Percentiles rank a stretch among this genome's conserved stretches.
Conservation (phyloP, 2,888 invertebrate species). For the Dasysyrphus albostriatus region DNA sequence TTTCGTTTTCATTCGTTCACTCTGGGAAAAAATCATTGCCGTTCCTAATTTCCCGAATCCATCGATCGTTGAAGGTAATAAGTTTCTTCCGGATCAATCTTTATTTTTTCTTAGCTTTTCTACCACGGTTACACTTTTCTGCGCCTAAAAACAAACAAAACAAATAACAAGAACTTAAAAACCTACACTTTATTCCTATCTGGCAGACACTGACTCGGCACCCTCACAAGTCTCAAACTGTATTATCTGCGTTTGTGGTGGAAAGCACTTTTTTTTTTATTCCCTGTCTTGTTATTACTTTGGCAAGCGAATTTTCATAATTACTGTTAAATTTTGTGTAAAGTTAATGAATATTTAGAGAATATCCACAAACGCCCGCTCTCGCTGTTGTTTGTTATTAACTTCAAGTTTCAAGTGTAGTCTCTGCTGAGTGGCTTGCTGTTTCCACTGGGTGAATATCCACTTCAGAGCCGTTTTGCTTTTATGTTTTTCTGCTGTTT, state of each 20-base stretch:
- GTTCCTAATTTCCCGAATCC: too few relatives aligned
- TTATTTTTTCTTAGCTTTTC: too few relatives aligned
- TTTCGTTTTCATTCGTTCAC: too few relatives aligned
- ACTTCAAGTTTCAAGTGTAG: slow-evolving; percentile 55
- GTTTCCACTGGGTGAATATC: slow-evolving; percentile 15
- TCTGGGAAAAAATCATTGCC: too few relatives aligned
- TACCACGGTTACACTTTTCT: not conserved
- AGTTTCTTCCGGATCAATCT: too few relatives aligned
- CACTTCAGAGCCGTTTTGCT: slow-evolving; percentile 22
- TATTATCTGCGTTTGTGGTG: not conserved
- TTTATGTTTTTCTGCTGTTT: not conserved
- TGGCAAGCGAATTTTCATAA: slow-evolving; percentile 31
- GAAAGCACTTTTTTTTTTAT: slow-evolving; percentile 10
- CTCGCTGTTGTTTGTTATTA: slow-evolving; percentile 39
- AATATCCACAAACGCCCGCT: slow-evolving; percentile 11
- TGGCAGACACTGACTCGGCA: not conserved
- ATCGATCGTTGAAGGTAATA: too few relatives aligned
- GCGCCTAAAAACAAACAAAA: not conserved
- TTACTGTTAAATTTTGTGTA: slow-evolving; percentile 65
- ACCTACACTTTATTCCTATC: too few relatives aligned
- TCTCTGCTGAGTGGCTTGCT: slow-evolving; percentile 22
- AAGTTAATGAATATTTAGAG: slow-evolving; percentile 61
- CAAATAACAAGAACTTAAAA: too few relatives aligned
- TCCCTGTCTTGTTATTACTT: slow-evolving; percentile 4
- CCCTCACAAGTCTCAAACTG: not conserved